These are phyloP conservation scores for Reticulitermes lucifugus DNA, from an alignment of 2,888 invertebrate species.

Conservation along the genomic window DNA sequence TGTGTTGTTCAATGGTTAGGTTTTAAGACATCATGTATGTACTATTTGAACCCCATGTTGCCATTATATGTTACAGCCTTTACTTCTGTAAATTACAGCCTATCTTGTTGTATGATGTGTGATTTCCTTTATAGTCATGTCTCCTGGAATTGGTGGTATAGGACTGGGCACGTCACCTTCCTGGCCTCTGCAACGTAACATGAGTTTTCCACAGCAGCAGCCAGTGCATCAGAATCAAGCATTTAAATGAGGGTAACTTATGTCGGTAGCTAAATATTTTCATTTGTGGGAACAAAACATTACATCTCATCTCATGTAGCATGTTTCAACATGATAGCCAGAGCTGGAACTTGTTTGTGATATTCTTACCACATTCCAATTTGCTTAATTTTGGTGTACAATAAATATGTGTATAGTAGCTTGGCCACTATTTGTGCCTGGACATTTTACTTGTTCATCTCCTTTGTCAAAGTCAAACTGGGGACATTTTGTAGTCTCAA, in stretches of 20 bases:
- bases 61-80: too few relatives aligned
- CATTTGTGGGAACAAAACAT: constrained; percentile 16
- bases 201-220: constrained; percentile 18
- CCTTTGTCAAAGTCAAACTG: too few relatives aligned
- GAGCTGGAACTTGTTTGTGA: neutral
- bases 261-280: neutral
- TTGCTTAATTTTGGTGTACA: neutral
- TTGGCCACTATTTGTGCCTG: too few relatives aligned
- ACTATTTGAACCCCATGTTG: too few relatives aligned
- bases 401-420: neutral
- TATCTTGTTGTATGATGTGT: neutral
- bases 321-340: neutral
- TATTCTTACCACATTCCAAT: neutral
- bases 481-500: too few relatives aligned
- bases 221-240: constrained; percentile 27
- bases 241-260: constrained; percentile 45
- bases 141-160: neutral
- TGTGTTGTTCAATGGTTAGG: too few relatives aligned
- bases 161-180: neutral
- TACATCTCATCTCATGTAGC: neutral
- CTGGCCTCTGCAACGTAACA: neutral
- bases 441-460: too few relatives aligned
- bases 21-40: too few relatives aligned
- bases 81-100: too few relatives aligned
- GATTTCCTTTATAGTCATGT: neutral